Conservation (phyloP, 2,888 invertebrate species). For the Micoletzkya japonica region DNA sequence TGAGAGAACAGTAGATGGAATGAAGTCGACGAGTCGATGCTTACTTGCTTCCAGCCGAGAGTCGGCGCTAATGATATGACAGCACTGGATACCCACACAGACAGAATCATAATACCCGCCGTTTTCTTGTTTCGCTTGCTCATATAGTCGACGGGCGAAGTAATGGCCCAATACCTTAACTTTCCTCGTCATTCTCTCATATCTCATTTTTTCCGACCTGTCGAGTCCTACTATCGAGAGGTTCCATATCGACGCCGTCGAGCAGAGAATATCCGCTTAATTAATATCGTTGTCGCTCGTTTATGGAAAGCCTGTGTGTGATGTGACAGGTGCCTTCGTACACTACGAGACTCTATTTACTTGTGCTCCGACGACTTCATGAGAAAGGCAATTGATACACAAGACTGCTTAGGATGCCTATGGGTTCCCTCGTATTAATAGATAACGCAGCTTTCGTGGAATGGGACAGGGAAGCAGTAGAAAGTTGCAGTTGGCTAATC, state of each 20-base stretch:
- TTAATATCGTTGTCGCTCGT: not conserved
- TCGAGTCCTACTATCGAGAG: constrained; percentile 68
- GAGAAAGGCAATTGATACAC: no score
- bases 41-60: constrained; percentile 66
- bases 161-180: constrained; percentile 61
- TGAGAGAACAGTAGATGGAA: constrained; percentile 13
- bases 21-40: not conserved
- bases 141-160: constrained; percentile 67
- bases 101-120: constrained; percentile 65
- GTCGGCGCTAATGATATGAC: constrained; percentile 67
- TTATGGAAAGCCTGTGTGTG: no score
- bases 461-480: no score
- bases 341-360: no score
- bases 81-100: constrained; percentile 67
- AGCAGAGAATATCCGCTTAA: constrained; percentile 67
- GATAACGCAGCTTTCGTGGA: no score
- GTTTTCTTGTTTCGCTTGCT: constrained; percentile 63
- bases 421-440: no score
- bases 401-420: no score
- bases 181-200: not conserved
- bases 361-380: no score
- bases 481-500: no score
- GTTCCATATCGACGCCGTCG: constrained; percentile 68
- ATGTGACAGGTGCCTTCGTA: no score
- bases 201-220: constrained; percentile 50